Evolutionary conservation across 1,140 invertebrate species (phyloP).

Genomic region (Danaus plexippus): DNA sequence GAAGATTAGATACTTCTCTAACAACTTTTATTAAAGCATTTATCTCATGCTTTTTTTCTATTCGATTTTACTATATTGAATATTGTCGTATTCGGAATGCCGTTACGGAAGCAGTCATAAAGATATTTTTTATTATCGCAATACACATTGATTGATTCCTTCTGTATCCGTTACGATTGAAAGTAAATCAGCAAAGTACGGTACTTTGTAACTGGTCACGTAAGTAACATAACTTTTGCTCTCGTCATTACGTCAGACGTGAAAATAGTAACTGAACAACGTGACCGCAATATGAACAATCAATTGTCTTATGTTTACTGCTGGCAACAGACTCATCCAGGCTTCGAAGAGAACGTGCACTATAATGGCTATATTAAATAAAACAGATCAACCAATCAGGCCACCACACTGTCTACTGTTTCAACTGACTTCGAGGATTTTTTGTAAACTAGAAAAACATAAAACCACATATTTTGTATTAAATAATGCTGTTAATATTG

Average conservation of each 20-base stretch:
- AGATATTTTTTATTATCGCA: slow-evolving; percentile 1
- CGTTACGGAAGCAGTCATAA: too few relatives aligned
- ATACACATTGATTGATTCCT: slow-evolving; percentile 4
- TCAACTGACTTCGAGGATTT: too few relatives aligned
- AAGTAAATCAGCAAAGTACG: slow-evolving; percentile 28
- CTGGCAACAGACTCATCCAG: slow-evolving; percentile 5
- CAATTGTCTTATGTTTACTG: slow-evolving; percentile 58
- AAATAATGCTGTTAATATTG: too few relatives aligned
- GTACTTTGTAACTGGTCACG: slow-evolving; percentile 49
- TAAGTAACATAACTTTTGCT: slow-evolving; percentile 62
- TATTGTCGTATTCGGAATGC: too few relatives aligned
- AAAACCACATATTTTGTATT: too few relatives aligned
- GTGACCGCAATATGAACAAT: slow-evolving; percentile 66
- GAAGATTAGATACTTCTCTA: slow-evolving; percentile 28
- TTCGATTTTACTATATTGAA: too few relatives aligned
- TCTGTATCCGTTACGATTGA: slow-evolving; percentile 12
- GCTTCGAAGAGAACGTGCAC: too few relatives aligned
- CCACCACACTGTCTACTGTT: too few relatives aligned
- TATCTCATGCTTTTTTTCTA: slow-evolving; percentile 8
- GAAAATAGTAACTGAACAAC: slow-evolving; percentile 68
- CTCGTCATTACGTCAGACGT: slow-evolving; percentile 67
- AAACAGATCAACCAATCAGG: too few relatives aligned
- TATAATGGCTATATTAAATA: too few relatives aligned
- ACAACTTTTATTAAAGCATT: slow-evolving; percentile 31
- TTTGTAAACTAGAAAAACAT: too few relatives aligned